These are phyloP conservation scores for Lagorchestes hirsutus DNA, from an alignment of 2,797 vertebrate species.

Conservation along the genomic window DNA sequence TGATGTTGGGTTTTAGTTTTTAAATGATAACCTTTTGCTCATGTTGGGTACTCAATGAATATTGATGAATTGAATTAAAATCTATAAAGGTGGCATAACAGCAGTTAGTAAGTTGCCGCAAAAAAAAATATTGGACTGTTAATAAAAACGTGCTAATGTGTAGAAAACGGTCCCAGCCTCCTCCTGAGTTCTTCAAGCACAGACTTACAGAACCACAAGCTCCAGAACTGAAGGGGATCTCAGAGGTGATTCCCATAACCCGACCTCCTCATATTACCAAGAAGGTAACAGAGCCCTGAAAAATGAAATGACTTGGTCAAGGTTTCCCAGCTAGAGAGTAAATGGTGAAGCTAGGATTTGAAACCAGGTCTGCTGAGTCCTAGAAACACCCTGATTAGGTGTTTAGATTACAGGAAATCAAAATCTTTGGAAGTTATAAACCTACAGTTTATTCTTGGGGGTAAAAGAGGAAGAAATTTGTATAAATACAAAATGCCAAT, in stretches of 20 bases:
- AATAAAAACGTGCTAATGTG: conserved; percentile 54
- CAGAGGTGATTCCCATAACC: not conserved
- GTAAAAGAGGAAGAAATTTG: not conserved
- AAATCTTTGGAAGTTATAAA: conserved; percentile 39
- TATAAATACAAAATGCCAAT: not conserved
- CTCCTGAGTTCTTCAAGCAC: conserved; percentile 51
- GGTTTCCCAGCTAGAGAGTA: not conserved
- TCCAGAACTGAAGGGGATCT: not conserved
- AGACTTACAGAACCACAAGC: not conserved
- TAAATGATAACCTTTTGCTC: not conserved
- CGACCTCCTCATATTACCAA: not conserved
- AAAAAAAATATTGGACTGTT: conserved; percentile 58
- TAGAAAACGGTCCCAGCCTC: conserved; percentile 32
- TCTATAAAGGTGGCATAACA: conserved; percentile 71
- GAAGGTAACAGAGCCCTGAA: not conserved
- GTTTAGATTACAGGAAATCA: conserved; percentile 43
- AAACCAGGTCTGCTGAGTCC: conserved; percentile 5
- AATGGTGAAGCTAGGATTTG: not conserved
- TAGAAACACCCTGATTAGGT: conserved; percentile 39
- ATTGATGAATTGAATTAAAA: conserved; percentile 54
- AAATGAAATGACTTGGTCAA: not conserved
- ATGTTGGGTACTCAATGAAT: not conserved
- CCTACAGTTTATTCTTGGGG: conserved; percentile 45
- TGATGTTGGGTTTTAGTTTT: not conserved
- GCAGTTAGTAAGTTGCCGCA: conserved; percentile 44